Evolutionary conservation across 2,797 vertebrate species (phyloP), one percentile per base, ranked within the genome.

Genomic region (Sebastes flavidus): DNA sequence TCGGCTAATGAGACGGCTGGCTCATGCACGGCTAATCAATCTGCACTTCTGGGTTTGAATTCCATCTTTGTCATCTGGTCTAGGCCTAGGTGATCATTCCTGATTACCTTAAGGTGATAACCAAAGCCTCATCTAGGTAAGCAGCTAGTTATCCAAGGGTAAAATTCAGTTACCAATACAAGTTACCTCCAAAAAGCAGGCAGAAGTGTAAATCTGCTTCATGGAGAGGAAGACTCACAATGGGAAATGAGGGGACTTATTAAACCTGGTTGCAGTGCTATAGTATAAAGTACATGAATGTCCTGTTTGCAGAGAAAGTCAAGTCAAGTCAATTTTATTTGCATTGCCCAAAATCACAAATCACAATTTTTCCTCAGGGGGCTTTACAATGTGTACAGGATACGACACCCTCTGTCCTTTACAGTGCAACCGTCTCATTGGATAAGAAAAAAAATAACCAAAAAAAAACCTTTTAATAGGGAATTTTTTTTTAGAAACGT

Each of bases 31-130:
- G 24, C 59, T 75, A 6, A 65, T 70, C 13, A 6, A 22, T 71
- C 9, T 11, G 27, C 25, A 14, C 32, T 61, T 58, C 25, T 62
- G 25, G 69, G 34, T 67, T 82, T 29, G 55, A 66, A 69, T 75
- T 36, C 29, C 25, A 27, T 22, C 34, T 32, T 70, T 32, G 24
- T 66, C 2, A 2, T 34, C 25, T 22, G 2, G 42, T 16, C 42
- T 18, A 46, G 20, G 42, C 42, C 16, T 18, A 46, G 14, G 75
- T 65, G 75, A 58, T 65, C 29, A 24, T 65, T 65, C 49, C 18
- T 36, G 24, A 74, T 82, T 29, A 73, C 3, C 58, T 14, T 42
- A 34, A 20, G 25, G 24, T 12, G 52, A 65, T 25, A 42, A 30
- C 36, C 9, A 46, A 32, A 34, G 60, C 14, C 36, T 49, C 59